Percentiles rank a stretch among this genome's conserved stretches.
Conservation (phyloP, 2,888 invertebrate species). For the Nasonovia ribisnigri region DNA sequence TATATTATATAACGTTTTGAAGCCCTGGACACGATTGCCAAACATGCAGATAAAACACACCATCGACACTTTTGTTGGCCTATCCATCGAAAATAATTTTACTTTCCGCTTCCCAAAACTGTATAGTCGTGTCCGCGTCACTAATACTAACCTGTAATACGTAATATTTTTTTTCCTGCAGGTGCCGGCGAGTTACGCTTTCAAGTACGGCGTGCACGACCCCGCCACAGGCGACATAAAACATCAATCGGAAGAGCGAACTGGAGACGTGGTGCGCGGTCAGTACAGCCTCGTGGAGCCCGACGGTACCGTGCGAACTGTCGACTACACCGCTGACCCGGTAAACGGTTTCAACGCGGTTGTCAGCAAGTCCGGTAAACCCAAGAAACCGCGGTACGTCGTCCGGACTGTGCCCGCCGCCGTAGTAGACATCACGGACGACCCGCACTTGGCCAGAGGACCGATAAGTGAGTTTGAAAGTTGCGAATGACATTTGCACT, state of each 20-base stretch:
- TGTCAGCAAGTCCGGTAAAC: conserved; percentile 50
- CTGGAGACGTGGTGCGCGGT: conserved; percentile 64
- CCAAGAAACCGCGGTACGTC: neutral
- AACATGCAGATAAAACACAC: neutral
- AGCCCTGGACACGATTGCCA: too few species aligned
- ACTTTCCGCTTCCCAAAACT: neutral
- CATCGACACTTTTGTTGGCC: neutral
- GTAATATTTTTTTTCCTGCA: neutral
- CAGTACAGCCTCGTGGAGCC: conserved; percentile 66
- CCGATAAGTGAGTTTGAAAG: conserved; percentile 48
- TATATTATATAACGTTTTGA: too few species aligned
- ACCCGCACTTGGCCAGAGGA: conserved; percentile 43
- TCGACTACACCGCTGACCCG: conserved; percentile 66
- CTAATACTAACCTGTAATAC: neutral
- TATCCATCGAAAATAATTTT: neutral
- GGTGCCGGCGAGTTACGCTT: conserved; percentile 62
- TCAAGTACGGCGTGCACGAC: conserved; percentile 65
- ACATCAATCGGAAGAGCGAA: conserved; percentile 65
- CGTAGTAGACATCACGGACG: neutral
- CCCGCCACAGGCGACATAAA: conserved; percentile 66
- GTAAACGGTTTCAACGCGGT: conserved; percentile 66
- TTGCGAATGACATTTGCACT: neutral
- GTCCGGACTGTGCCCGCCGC: neutral
- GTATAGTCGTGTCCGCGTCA: neutral
- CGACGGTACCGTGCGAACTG: conserved; percentile 63